A percentile compares a stretch with the other conserved stretches of the same genome.
Conservation (phyloP, 2,797 vertebrate genomes). For the Artibeus jamaicensis region DNA sequence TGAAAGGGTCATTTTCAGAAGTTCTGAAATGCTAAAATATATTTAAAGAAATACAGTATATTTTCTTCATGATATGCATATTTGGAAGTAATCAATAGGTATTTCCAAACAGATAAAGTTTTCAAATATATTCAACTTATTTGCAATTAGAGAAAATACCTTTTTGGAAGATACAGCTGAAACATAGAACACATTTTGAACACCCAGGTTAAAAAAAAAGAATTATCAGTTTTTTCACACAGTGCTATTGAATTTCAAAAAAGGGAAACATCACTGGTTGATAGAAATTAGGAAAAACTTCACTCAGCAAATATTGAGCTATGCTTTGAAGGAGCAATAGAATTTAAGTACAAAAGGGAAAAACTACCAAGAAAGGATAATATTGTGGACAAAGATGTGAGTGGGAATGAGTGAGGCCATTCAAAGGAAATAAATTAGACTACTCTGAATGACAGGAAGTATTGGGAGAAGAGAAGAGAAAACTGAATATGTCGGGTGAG, state of each 20-base stretch:
- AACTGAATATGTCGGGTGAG: not conserved
- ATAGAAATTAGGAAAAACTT: not conserved
- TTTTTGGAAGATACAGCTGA: slow-evolving; percentile 9
- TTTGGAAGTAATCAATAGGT: not conserved
- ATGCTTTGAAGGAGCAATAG: not conserved
- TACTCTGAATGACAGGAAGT: not conserved
- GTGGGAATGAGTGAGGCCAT: not conserved
- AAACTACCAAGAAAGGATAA: not conserved
- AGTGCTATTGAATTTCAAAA: not conserved
- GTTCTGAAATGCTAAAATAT: slow-evolving; percentile 20
- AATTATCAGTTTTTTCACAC: slow-evolving; percentile 22
- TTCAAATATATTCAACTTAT: not conserved
- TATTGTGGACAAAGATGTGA: not conserved
- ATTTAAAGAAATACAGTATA: not conserved
- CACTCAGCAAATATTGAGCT: not conserved
- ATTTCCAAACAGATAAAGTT: slow-evolving; percentile 15
- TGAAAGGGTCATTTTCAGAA: not conserved
- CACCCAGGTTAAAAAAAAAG: not conserved
- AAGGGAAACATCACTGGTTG: not conserved
- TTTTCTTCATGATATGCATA: not conserved
- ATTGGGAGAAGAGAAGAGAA: not conserved
- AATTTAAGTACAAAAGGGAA: not conserved
- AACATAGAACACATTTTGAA: not conserved
- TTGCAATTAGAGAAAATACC: not conserved
- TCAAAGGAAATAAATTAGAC: not conserved